Evolutionary conservation across 2,113 vertebrate genomes (phyloP).

Genomic region (Eolophus roseicapilla): DNA sequence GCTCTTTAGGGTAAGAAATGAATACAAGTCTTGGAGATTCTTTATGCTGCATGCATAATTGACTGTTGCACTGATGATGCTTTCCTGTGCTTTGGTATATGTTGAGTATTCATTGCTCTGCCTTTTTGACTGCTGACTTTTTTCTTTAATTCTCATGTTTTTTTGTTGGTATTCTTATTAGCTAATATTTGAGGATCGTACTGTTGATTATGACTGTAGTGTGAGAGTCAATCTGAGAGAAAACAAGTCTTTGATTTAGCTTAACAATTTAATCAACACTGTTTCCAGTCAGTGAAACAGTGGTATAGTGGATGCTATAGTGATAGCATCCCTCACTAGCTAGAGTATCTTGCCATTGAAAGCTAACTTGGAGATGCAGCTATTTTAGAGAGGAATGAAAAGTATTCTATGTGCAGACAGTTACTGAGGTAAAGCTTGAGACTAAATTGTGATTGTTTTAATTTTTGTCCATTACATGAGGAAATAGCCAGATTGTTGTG

Average conservation of each 20-base stretch:
- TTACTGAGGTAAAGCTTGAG: neutral
- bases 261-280: neutral
- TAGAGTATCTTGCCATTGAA: neutral
- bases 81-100: neutral
- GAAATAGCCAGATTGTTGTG: neutral
- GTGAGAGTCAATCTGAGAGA: neutral
- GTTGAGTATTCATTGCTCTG: neutral
- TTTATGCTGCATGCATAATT: neutral
- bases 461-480: neutral
- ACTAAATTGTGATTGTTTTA: neutral
- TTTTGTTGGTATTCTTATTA: neutral
- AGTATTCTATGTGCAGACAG: neutral
- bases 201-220: neutral
- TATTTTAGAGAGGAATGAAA: neutral
- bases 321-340: neutral
- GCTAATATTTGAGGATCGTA: neutral
- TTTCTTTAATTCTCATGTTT: neutral
- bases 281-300: neutral
- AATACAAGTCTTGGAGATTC: neutral
- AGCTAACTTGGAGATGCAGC: neutral
- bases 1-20: neutral
- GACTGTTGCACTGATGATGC: neutral
- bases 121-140: neutral
- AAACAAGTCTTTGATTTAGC: neutral
- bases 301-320: neutral